Evolutionary conservation across 1,140 invertebrate species (phyloP).

Genomic region (Adelges cooleyi): DNA sequence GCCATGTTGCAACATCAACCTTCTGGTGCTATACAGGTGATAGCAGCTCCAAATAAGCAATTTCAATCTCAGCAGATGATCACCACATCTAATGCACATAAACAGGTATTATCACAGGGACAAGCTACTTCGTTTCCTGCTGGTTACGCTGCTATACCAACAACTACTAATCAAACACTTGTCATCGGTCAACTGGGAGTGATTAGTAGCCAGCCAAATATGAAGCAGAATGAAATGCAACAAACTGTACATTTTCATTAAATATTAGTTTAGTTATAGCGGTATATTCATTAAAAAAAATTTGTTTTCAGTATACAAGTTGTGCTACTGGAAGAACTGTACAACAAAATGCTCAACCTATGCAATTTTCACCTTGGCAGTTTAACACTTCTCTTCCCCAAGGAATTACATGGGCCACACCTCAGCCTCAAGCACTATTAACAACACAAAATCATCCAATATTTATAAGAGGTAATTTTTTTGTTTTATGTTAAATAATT

Average conservation of each 20-base stretch:
- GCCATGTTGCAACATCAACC: conserved; percentile 41
- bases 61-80: conserved; percentile 25
- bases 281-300: neutral
- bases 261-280: neutral
- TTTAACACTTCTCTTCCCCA: conserved; percentile 54
- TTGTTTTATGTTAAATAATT: too few species aligned
- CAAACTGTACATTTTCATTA: conserved; percentile 22
- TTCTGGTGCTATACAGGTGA: conserved; percentile 40
- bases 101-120: conserved; percentile 26
- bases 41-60: conserved; percentile 22
- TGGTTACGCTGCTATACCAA: conserved; percentile 46
- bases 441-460: conserved; percentile 60
- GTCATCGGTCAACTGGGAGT: conserved; percentile 41
- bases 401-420: conserved; percentile 47
- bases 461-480: conserved; percentile 58
- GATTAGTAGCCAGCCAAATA: conserved; percentile 39
- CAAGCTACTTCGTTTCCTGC: conserved; percentile 45
- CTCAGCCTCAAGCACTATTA: conserved; percentile 51
- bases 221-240: conserved; percentile 37
- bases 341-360: conserved; percentile 27
- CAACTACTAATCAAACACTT: conserved; percentile 40
- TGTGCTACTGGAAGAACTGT: conserved; percentile 19
- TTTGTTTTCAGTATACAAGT: conserved; percentile 24
- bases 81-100: conserved; percentile 21
- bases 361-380: conserved; percentile 50